phyloP scores from a whole-genome alignment of 2,888 invertebrate species.

The Ischnus inquisitorius region DNA sequence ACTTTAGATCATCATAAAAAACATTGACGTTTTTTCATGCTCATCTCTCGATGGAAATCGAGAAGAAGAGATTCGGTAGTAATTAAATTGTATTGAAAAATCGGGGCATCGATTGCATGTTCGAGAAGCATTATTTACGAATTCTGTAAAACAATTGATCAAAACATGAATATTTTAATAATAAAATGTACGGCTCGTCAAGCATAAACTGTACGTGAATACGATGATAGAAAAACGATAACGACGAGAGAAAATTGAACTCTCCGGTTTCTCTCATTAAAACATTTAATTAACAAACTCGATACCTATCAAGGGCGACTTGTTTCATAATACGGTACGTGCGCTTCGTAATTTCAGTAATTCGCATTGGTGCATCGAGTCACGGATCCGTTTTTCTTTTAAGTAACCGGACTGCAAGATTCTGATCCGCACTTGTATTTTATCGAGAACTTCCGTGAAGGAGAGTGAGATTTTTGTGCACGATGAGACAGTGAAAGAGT shows the following conservation, averaged over 20 bases:
- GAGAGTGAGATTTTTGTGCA: conserved; percentile 6
- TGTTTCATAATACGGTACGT: not conserved
- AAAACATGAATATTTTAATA: not conserved
- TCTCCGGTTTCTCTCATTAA: not conserved
- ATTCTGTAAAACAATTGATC: not conserved
- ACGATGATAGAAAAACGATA: not conserved
- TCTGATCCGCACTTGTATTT: conserved; percentile 49
- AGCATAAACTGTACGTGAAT: not conserved
- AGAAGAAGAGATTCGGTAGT: too few relatives aligned
- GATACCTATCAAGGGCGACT: conserved; percentile 4
- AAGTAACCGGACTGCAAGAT: conserved; percentile 31
- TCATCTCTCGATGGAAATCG: too few relatives aligned
- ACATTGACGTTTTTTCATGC: too few relatives aligned
- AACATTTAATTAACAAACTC: conserved; percentile 23
- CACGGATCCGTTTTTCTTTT: conserved; percentile 18
- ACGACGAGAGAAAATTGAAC: not conserved
- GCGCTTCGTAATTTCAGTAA: conserved; percentile 11
- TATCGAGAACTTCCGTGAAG: conserved; percentile 33
- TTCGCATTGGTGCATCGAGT: not conserved
- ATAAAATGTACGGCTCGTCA: not conserved
- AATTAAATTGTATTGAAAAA: too few relatives aligned
- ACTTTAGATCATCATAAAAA: too few relatives aligned
- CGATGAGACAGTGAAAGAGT: conserved; percentile 54
- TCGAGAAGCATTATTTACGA: too few relatives aligned
- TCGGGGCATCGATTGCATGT: too few relatives aligned